phyloP scores from a whole-genome alignment of 2,888 invertebrate species.

The Aethes cnicana region DNA sequence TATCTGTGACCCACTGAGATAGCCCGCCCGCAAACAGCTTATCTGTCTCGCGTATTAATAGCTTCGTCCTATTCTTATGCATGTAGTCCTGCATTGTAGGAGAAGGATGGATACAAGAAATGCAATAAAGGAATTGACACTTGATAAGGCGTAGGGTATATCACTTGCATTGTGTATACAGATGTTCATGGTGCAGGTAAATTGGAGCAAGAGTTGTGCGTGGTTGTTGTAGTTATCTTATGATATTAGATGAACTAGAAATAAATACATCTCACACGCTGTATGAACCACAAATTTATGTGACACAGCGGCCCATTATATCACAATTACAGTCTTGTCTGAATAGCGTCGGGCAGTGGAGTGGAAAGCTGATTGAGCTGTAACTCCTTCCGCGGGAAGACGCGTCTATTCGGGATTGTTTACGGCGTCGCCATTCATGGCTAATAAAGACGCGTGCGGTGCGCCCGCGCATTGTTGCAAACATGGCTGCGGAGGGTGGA shows the following conservation, averaged over 20 bases:
- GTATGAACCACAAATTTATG: slow-evolving; percentile 15
- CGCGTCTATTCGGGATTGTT: slow-evolving; percentile 68
- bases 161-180: slow-evolving; percentile 27
- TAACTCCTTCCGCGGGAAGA: slow-evolving; percentile 29
- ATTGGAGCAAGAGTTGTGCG: slow-evolving; percentile 5
- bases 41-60: slow-evolving; percentile 16
- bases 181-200: slow-evolving; percentile 30
- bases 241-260: background rate
- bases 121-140: slow-evolving; percentile 26
- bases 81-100: background rate
- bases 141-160: slow-evolving; percentile 15
- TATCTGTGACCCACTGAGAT: slow-evolving; percentile 49
- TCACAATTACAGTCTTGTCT: slow-evolving; percentile 23
- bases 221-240: too few relatives aligned
- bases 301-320: slow-evolving; percentile 16
- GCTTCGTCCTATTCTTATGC: slow-evolving; percentile 13
- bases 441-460: slow-evolving; percentile 58
- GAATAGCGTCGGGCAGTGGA: slow-evolving; percentile 4
- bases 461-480: slow-evolving; percentile 57
- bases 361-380: slow-evolving; percentile 30
- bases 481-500: slow-evolving; percentile 53
- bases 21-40: slow-evolving; percentile 31
- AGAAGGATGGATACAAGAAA: slow-evolving; percentile 10
- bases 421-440: slow-evolving; percentile 63
- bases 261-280: background rate